These are phyloP conservation scores for Micrastur ruficollis DNA, from an alignment of 2,797 vertebrate genomes.

Conservation along the genomic window DNA sequence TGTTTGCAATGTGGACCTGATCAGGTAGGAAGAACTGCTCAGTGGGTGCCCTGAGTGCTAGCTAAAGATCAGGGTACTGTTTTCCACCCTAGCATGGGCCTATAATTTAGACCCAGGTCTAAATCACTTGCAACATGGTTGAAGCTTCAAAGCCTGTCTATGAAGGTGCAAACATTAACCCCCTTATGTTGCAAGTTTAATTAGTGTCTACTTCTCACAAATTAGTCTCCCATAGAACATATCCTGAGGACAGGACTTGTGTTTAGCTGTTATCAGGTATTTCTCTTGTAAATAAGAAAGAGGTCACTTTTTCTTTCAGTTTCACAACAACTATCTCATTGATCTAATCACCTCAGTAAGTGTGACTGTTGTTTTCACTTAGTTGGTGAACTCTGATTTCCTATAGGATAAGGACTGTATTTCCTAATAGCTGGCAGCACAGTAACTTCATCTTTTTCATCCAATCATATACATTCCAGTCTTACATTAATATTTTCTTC, in stretches of 20 bases:
- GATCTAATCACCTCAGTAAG: neutral
- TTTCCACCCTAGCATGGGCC: neutral
- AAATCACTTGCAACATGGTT: neutral
- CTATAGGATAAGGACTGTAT: neutral
- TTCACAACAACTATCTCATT: neutral
- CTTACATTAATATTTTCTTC: neutral
- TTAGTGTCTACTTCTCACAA: neutral
- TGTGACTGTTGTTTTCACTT: conserved; percentile 9
- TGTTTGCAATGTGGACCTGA: neutral
- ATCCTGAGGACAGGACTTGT: neutral
- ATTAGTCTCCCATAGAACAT: neutral
- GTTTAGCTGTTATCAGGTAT: neutral
- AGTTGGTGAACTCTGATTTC: neutral
- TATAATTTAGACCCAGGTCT: neutral
- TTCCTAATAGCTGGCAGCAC: neutral
- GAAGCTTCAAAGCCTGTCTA: neutral
- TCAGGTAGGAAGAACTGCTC: neutral
- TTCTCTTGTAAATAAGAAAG: neutral
- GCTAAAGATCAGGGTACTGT: neutral
- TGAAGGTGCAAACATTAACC: neutral
- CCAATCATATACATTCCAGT: neutral
- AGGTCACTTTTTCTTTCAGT: neutral
- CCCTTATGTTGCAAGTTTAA: neutral
- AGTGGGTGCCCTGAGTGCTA: neutral
- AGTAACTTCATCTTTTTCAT: neutral